These are phyloP conservation scores for Lepidochitona cinerea DNA, from an alignment of 2,888 invertebrate species.

Conservation along the genomic window DNA sequence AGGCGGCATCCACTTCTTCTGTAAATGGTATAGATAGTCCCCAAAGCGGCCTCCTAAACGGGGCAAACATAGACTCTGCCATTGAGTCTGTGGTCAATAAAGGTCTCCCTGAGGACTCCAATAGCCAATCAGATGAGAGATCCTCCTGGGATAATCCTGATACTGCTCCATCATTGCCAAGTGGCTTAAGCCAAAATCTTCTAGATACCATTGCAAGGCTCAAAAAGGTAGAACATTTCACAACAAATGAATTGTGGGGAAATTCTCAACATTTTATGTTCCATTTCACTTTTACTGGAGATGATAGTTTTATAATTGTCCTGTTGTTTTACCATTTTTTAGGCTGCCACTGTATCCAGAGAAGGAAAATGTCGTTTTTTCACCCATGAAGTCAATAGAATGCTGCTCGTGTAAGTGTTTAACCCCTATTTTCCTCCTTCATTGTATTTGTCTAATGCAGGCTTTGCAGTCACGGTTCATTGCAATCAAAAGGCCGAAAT, in stretches of 20 bases:
- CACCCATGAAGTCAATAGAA: constrained; percentile 73
- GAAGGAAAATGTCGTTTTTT: constrained; percentile 75
- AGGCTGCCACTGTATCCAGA: constrained; percentile 68
- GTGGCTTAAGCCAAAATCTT: constrained; percentile 72
- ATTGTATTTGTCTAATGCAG: too few relatives aligned
- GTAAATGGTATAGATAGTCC: constrained; percentile 8
- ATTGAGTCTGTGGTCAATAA: constrained; percentile 43
- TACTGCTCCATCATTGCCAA: constrained; percentile 64
- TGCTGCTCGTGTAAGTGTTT: constrained; percentile 74
- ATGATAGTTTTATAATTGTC: too few relatives aligned
- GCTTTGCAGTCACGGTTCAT: too few relatives aligned
- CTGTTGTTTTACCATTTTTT: constrained; percentile 25
- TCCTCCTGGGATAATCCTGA: constrained; percentile 37
- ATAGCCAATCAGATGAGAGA: constrained; percentile 65
- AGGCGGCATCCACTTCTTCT: constrained; percentile 38
- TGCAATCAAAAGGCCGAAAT: too few relatives aligned
- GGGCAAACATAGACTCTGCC: constrained; percentile 33
- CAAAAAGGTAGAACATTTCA: constrained; percentile 67
- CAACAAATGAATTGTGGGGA: too few relatives aligned
- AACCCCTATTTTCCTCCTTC: too few relatives aligned
- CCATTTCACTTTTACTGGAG: too few relatives aligned
- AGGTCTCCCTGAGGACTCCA: constrained; percentile 53
- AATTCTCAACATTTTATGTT: too few relatives aligned
- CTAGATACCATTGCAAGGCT: constrained; percentile 72
- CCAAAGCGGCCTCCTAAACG: background rate